Evolutionary conservation across 2,797 vertebrate species (phyloP), one percentile per base, ranked within the genome.

Genomic region (Fistularia commersonii): DNA sequence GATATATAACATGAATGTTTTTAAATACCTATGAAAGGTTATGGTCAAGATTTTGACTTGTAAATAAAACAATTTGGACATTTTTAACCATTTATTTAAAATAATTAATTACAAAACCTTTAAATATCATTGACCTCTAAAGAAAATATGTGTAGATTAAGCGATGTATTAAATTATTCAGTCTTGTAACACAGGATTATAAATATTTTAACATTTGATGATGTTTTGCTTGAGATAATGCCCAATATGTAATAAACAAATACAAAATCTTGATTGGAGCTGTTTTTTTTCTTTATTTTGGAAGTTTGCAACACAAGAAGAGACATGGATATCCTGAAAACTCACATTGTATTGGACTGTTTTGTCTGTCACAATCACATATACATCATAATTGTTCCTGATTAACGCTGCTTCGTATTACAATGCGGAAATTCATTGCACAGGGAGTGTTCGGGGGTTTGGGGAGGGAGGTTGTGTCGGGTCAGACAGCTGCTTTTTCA

Each of bases 1-100:
- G 92, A 96, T 50, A 69, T 98, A 31, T 98, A 66, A 11, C 0
- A 8, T 38, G 4, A 49, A 42, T 54, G 8, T 64, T 39, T 47
- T 6, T 36, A 32, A 23, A 42, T 14, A 11, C n/a, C 3, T 23
- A 23, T 23, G 4, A 23, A 23, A 23, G 23, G 23, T 23, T 23
- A 2, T 23, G 23, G 2, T 23, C 2, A 23, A 23, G 23, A 23
- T 3, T 61, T 8, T 45, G 32, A 50, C 15, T 40, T 63, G 38
- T 58, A 36, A 23, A 57, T 48, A 57, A 1, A 38, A 11, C 38
- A 1, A 34, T 42, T 33, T 57, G 2, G 23, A 23, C 23, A 23
- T 23, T 23, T 23, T 70, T 45, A 63, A 66, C 33, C 5, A 41
- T 33, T 40, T 48, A 13, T 11, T 33, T 11, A 65, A 45, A 58